Percentiles rank a stretch among this genome's conserved stretches.
phyloP scores from a whole-genome alignment of 2,797 vertebrate genomes.

The Esox lucius region DNA sequence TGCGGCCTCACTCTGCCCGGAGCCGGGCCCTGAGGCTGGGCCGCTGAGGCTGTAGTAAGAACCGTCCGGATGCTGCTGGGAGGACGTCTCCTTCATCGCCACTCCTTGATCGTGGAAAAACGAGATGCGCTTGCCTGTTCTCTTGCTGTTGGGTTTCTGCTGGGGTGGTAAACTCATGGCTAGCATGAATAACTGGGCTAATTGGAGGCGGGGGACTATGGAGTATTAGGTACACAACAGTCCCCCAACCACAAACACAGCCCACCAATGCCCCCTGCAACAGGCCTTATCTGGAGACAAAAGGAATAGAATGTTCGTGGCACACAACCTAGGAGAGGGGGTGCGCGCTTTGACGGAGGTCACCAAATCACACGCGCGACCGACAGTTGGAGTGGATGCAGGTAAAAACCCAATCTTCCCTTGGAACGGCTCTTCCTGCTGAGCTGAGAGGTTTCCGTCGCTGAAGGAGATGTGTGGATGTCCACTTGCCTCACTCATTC shows the following conservation, averaged over 20 bases:
- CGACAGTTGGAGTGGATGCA: constrained; percentile 8
- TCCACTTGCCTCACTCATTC: constrained; percentile 58
- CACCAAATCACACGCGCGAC: background rate
- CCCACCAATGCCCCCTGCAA: constrained; percentile 15
- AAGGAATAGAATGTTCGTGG: background rate
- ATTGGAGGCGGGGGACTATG: constrained; percentile 3
- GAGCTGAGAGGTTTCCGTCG: constrained; percentile 38
- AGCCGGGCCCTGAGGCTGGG: constrained; percentile 79
- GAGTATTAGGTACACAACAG: constrained; percentile 28
- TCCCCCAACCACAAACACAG: constrained; percentile 35
- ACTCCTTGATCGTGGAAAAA: constrained; percentile 84
- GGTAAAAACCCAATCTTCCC: constrained; percentile 26
- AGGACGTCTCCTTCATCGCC: constrained; percentile 80
- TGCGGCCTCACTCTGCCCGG: constrained; percentile 69
- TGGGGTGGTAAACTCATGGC: constrained; percentile 96
- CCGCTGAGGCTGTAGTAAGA: constrained; percentile 80
- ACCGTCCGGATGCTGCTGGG: constrained; percentile 79
- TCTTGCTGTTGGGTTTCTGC: constrained; percentile 88
- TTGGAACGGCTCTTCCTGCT: constrained; percentile 33
- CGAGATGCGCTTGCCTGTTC: constrained; percentile 89
- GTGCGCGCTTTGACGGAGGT: constrained; percentile 9
- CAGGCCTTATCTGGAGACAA: constrained; percentile 9
- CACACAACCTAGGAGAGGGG: background rate
- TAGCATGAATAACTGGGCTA: constrained; percentile 65
- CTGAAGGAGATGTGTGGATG: constrained; percentile 48